Conservation (phyloP, 2,113 vertebrate species). For the Paralichthys olivaceus region DNA sequence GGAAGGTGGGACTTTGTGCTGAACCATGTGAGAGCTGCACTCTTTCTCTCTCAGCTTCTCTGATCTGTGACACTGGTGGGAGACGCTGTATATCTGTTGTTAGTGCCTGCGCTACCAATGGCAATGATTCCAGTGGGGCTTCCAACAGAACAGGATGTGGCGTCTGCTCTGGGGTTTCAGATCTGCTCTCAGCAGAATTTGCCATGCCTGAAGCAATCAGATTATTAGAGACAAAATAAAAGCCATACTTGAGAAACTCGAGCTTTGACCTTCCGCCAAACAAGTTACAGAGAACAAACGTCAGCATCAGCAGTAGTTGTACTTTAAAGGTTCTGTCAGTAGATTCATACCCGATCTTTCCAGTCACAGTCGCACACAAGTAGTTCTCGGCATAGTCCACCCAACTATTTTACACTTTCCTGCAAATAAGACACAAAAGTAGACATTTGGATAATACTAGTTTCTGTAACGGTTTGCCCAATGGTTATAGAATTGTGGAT, state of each 20-base stretch:
- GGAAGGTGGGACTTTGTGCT: neutral
- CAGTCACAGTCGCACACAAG: neutral
- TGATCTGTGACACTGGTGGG: constrained; percentile 1
- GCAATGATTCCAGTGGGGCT: neutral
- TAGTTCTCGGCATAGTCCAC: neutral
- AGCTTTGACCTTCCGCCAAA: no score
- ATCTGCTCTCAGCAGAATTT: neutral
- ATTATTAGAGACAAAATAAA: neutral
- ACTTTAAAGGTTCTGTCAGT: neutral
- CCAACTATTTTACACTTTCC: neutral
- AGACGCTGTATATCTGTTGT: neutral
- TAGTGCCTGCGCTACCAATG: no score
- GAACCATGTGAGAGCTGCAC: neutral
- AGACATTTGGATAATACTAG: no score
- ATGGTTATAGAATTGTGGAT: neutral
- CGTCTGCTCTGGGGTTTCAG: neutral
- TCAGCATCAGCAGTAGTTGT: neutral
- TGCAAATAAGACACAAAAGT: no score
- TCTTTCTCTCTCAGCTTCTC: neutral
- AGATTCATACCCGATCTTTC: neutral
- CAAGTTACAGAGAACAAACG: no score
- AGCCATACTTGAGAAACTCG: neutral
- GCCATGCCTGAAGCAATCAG: neutral
- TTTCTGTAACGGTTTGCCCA: neutral
- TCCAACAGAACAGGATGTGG: neutral